phyloP scores from a whole-genome alignment of 1,140 invertebrate genomes.

The Aphelinus atriplicis region DNA sequence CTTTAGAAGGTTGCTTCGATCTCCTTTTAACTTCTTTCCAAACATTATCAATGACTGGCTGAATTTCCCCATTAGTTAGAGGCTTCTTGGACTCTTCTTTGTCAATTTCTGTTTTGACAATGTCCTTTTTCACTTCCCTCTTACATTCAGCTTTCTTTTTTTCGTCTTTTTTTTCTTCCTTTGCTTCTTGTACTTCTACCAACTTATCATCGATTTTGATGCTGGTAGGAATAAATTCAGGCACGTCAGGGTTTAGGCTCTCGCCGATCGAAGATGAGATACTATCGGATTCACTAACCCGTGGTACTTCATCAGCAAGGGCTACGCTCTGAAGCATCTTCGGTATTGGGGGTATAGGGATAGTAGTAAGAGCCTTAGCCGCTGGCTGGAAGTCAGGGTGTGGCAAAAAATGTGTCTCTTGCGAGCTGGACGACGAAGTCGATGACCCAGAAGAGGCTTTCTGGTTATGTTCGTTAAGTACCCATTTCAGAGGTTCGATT shows the following conservation, averaged over 20 bases:
- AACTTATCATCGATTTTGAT: conserved; percentile 16
- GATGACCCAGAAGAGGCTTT: conserved; percentile 59
- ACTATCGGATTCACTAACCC: conserved; percentile 51
- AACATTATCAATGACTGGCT: conserved; percentile 54
- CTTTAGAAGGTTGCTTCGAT: conserved; percentile 63
- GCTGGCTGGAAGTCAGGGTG: conserved; percentile 62
- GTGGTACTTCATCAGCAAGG: conserved; percentile 35
- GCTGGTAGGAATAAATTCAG: conserved; percentile 79
- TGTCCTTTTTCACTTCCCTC: conserved; percentile 26
- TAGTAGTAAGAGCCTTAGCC: conserved; percentile 69
- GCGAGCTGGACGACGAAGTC: conserved; percentile 37
- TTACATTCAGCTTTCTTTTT: conserved; percentile 2
- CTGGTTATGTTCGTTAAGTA: conserved; percentile 70
- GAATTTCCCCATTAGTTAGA: conserved; percentile 40
- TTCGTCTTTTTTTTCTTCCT: conserved; percentile 25
- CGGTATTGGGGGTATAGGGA: conserved; percentile 75
- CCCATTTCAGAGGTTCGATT: conserved; percentile 85
- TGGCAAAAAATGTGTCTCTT: conserved; percentile 39
- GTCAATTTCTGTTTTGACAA: neutral
- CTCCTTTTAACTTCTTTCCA: conserved; percentile 71
- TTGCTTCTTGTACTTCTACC: conserved; percentile 2
- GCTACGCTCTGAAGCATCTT: conserved; percentile 55
- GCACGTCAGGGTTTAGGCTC: conserved; percentile 84
- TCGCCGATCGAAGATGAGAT: conserved; percentile 60
- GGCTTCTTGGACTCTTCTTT: conserved; percentile 15